Conservation (phyloP, 2,888 invertebrate species). For the Junonia oenone region DNA sequence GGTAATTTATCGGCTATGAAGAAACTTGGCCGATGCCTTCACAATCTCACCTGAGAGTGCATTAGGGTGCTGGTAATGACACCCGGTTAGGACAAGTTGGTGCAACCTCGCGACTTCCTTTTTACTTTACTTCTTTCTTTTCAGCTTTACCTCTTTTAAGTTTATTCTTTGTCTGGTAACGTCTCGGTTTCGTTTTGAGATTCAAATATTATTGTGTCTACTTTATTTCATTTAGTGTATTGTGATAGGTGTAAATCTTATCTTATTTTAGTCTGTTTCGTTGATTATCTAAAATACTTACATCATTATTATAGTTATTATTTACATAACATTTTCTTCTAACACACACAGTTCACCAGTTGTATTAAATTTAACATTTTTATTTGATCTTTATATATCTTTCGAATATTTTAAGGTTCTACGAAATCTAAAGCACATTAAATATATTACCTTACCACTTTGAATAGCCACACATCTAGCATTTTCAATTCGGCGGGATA, state of each 20-base stretch:
- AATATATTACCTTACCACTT: too few relatives aligned
- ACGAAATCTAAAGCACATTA: neutral
- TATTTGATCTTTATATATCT: too few relatives aligned
- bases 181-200: neutral
- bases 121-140: constrained; percentile 20
- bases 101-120: constrained; percentile 30
- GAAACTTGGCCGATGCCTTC: constrained; percentile 54
- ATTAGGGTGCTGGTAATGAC: constrained; percentile 30
- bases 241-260: neutral
- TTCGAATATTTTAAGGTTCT: too few relatives aligned
- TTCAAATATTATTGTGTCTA: neutral
- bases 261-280: too few relatives aligned
- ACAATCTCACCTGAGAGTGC: constrained; percentile 57
- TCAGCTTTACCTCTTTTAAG: constrained; percentile 17
- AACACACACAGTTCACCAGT: too few relatives aligned
- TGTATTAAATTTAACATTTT: too few relatives aligned
- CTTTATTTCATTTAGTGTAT: neutral
- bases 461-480: neutral
- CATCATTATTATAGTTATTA: too few relatives aligned
- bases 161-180: constrained; percentile 2
- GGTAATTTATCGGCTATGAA: constrained; percentile 71
- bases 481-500: neutral
- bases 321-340: too few relatives aligned
- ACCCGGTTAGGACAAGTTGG: constrained; percentile 31
- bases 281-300: too few relatives aligned